Conservation (phyloP, 2,888 invertebrate species). For the Ganaspis brasiliensis region DNA sequence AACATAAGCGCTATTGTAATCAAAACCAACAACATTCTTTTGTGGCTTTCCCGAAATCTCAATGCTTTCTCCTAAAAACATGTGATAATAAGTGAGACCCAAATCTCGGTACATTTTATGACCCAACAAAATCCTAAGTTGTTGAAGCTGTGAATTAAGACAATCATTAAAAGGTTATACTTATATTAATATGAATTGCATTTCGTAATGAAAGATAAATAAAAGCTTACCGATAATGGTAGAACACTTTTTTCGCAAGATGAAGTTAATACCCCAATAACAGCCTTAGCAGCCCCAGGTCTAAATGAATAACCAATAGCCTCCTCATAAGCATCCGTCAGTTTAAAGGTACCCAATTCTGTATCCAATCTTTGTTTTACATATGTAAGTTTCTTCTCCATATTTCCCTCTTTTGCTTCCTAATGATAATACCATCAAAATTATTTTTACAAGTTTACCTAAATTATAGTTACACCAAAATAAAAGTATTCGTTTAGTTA, state of each 20-base stretch:
- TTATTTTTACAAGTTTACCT: background rate
- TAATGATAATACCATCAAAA: conserved; percentile 54
- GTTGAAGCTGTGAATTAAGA: conserved; percentile 72
- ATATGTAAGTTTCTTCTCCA: conserved; percentile 68
- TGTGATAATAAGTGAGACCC: conserved; percentile 84
- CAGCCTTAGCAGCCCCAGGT: conserved; percentile 88
- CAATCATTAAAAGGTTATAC: conserved; percentile 50
- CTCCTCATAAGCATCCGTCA: conserved; percentile 84
- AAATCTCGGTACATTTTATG: conserved; percentile 81
- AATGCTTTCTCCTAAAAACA: conserved; percentile 84
- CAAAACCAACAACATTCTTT: conserved; percentile 84
- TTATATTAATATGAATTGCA: conserved; percentile 5
- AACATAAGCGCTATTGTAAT: conserved; percentile 84
- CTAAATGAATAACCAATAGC: conserved; percentile 88
- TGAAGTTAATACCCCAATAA: conserved; percentile 86
- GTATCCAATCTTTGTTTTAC: conserved; percentile 80
- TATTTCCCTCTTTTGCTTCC: conserved; percentile 70
- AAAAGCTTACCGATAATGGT: conserved; percentile 81
- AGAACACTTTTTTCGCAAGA: conserved; percentile 83
- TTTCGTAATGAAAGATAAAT: conserved; percentile 8
- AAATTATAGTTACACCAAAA: background rate
- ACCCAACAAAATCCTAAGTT: conserved; percentile 73
- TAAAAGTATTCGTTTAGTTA: background rate
- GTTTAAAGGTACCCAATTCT: conserved; percentile 80
- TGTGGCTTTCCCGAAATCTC: conserved; percentile 82